A percentile compares a stretch with the other conserved stretches of the same genome.
These are phyloP conservation scores for Megastigmus dorsalis DNA, from an alignment of 2,888 invertebrate genomes.

Conservation along the genomic window DNA sequence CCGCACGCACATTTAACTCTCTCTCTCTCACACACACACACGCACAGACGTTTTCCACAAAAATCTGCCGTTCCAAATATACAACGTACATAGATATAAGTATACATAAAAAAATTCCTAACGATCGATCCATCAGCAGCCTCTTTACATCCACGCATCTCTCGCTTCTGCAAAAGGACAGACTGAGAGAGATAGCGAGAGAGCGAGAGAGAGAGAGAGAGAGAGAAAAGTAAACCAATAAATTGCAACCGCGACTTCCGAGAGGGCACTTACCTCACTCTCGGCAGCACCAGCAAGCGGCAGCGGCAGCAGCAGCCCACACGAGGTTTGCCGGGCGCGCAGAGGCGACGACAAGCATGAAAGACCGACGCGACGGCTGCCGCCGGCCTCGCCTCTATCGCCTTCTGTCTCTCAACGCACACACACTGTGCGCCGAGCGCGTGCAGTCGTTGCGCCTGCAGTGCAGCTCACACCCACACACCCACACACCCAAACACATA, in stretches of 20 bases:
- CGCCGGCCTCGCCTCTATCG: not conserved
- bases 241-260: slow-evolving; percentile 51
- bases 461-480: not conserved
- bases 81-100: too few relatives aligned
- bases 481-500: not conserved
- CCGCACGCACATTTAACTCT: not conserved
- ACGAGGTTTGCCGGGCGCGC: not conserved
- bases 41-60: too few relatives aligned
- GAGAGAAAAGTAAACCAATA: slow-evolving; percentile 35
- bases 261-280: slow-evolving; percentile 50
- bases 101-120: not conserved
- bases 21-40: not conserved
- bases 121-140: slow-evolving; percentile 1
- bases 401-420: not conserved
- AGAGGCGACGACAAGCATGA: slow-evolving; percentile 10
- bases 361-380: slow-evolving; percentile 13
- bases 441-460: not conserved
- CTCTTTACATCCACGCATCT: not conserved
- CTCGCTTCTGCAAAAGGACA: not conserved
- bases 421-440: too few relatives aligned
- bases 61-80: too few relatives aligned
- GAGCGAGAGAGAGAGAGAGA: slow-evolving; percentile 10
- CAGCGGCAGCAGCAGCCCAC: not conserved
- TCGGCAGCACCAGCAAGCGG: not conserved
- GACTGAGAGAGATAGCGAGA: not conserved